Percentiles rank a stretch among this genome's conserved stretches.
phyloP scores from a whole-genome alignment of 2,888 invertebrate species.

The Drosophila diplacantha region DNA sequence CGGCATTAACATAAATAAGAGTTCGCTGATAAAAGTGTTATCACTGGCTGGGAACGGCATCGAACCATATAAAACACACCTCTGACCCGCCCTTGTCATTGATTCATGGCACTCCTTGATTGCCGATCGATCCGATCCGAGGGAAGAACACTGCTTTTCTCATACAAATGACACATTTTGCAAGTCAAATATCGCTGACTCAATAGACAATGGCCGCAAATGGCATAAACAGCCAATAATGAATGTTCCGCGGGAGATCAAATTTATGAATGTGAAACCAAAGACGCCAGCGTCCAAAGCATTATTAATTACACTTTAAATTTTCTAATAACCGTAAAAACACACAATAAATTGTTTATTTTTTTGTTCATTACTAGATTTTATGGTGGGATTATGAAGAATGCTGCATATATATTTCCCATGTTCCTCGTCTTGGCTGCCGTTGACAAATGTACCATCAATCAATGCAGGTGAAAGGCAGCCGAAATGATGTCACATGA shows the following conservation, averaged over 20 bases:
- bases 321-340: slow-evolving; percentile 66
- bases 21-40: slow-evolving; percentile 35
- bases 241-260: slow-evolving; percentile 32
- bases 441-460: slow-evolving; percentile 64
- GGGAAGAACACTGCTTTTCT: slow-evolving; percentile 25
- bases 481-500: slow-evolving; percentile 37
- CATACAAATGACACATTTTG: slow-evolving; percentile 49
- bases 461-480: slow-evolving; percentile 64
- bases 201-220: slow-evolving; percentile 33
- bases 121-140: background rate
- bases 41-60: slow-evolving; percentile 23
- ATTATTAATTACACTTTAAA: slow-evolving; percentile 64
- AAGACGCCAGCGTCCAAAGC: slow-evolving; percentile 47
- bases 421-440: slow-evolving; percentile 35
- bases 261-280: slow-evolving; percentile 56
- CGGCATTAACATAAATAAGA: slow-evolving; percentile 49
- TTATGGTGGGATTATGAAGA: slow-evolving; percentile 33
- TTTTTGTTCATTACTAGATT: slow-evolving; percentile 16
- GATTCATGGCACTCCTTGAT: slow-evolving; percentile 30
- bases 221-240: slow-evolving; percentile 42
- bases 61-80: slow-evolving; percentile 36
- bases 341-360: slow-evolving; percentile 43
- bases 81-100: slow-evolving; percentile 51
- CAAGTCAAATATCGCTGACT: slow-evolving; percentile 47
- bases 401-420: slow-evolving; percentile 24